Conservation (phyloP, 2,888 invertebrate genomes). For the Callinectes sapidus region DNA sequence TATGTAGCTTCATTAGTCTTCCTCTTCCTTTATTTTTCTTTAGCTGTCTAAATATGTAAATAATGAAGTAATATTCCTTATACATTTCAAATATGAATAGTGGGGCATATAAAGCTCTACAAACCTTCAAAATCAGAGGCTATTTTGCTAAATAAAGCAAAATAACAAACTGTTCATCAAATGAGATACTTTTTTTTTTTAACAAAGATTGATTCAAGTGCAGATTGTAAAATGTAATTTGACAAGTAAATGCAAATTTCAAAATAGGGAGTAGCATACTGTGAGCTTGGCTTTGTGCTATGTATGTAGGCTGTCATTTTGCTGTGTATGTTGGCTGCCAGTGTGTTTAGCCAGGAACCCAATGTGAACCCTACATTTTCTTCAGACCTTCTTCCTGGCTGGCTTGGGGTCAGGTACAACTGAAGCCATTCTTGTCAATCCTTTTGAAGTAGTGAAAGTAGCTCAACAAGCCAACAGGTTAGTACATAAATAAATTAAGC, state of each 20-base stretch:
- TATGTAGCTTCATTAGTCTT: neutral
- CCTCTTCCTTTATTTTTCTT: neutral
- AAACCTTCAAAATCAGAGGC: neutral
- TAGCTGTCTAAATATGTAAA: neutral
- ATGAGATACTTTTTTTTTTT: neutral
- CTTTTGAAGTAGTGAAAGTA: constrained; percentile 98
- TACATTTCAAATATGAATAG: neutral
- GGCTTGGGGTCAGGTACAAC: constrained; percentile 92
- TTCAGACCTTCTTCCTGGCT: constrained; percentile 90
- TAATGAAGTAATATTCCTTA: neutral
- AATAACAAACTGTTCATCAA: neutral
- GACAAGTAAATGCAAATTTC: neutral
- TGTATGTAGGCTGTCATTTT: neutral
- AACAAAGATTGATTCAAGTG: neutral
- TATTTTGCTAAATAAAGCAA: neutral
- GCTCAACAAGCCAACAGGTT: constrained; percentile 74
- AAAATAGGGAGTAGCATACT: neutral
- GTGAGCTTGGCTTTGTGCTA: constrained; percentile 12
- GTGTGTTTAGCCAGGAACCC: neutral
- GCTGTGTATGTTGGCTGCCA: neutral
- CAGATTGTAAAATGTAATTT: neutral
- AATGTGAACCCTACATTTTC: constrained; percentile 72
- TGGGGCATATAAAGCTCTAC: neutral
- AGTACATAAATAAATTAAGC: constrained; percentile 22
- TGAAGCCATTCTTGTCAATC: constrained; percentile 94